Base-by-base conservation (phyloP, 2,888 invertebrate genomes). In the Dicycla oo region DNA sequence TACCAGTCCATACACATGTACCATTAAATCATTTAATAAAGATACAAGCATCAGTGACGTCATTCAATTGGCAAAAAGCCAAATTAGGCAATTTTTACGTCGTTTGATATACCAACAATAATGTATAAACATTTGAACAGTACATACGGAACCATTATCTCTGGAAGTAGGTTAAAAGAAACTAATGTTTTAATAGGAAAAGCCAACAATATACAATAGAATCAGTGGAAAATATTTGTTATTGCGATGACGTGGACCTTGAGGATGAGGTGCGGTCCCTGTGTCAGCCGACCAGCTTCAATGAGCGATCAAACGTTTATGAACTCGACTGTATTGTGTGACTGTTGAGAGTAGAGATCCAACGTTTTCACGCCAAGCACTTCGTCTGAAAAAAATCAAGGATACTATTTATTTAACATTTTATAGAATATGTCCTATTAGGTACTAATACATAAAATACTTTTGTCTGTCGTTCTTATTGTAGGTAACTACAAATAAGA, bases 211-310 rank as follows among this genome's bases (percentile, higher is more conserved):
- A 93, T 92, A 91, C 93, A 92, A 92, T 92, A 91, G 91, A 91
- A 89, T 88, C 91, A 88, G 91, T 92, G 93, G 92, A 94, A 94
- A 94, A 94, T 94, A 93, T 94, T 93, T 93, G 93, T 90, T 92
- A 88, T 88, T 89, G 85, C 89, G 90, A 92, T 94, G 93, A 94
- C 92, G 94, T 92, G 88, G 82, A 78, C 87, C 72, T 83, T 69
- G 60, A 58, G 68, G 43, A 57, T 72, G 57, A 69, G 73, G 73
- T 53, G 67, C 56, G 87, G 90, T 56, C 61, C 15, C 53, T 79
- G 40, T 87, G 81, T 7, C 0, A 84, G 91, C 89, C 88, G 89
- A 72, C 15, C 7, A 53, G 58, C 58, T 30, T 69, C 78, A 71
- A 77, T 70, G 65, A 85, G 66, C 69, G 79, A 49, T 23, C 11